phyloP scores from a whole-genome alignment of 2,113 vertebrate genomes.

The Thryonomys swinderianus region DNA sequence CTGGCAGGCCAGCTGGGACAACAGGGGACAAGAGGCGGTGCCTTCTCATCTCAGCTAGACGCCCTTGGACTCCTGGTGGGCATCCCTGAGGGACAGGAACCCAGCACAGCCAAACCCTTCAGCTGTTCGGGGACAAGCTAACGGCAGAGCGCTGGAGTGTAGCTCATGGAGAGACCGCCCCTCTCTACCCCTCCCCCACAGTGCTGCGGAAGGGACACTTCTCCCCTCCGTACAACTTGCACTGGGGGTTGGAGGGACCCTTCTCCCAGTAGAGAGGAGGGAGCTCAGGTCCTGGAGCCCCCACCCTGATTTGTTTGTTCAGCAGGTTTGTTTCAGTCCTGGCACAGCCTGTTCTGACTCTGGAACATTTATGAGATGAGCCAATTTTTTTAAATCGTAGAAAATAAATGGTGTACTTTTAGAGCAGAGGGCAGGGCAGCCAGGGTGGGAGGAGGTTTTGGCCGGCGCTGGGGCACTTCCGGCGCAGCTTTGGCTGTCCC shows the following conservation, averaged over 20 bases:
- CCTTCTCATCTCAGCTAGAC: background rate
- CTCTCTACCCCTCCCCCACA: background rate
- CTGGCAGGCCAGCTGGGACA: background rate
- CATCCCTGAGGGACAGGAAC: background rate
- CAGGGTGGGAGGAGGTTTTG: slow-evolving; percentile 24
- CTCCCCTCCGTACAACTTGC: background rate
- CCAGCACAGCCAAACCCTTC: background rate
- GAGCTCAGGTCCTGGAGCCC: background rate
- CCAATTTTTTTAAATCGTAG: slow-evolving; percentile 68
- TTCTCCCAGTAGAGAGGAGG: background rate
- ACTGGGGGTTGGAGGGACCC: background rate
- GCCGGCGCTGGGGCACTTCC: slow-evolving; percentile 44
- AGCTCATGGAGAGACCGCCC: background rate
- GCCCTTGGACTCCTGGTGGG: background rate
- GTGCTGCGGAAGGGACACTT: background rate
- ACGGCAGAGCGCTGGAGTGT: background rate
- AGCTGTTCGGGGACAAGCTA: background rate
- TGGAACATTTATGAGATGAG: slow-evolving; percentile 72
- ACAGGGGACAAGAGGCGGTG: background rate
- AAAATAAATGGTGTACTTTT: slow-evolving; percentile 66
- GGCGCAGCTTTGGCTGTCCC: slow-evolving; percentile 8
- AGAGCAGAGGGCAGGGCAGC: slow-evolving; percentile 42
- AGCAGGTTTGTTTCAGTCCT: slow-evolving; percentile 65
- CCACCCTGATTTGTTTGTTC: slow-evolving; percentile 65
- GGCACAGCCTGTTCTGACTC: slow-evolving; percentile 76